Percentiles rank a stretch among this genome's conserved stretches.
Evolutionary conservation across 2,113 vertebrate genomes (phyloP).

Genomic region (Callocephalon fimbriatum): DNA sequence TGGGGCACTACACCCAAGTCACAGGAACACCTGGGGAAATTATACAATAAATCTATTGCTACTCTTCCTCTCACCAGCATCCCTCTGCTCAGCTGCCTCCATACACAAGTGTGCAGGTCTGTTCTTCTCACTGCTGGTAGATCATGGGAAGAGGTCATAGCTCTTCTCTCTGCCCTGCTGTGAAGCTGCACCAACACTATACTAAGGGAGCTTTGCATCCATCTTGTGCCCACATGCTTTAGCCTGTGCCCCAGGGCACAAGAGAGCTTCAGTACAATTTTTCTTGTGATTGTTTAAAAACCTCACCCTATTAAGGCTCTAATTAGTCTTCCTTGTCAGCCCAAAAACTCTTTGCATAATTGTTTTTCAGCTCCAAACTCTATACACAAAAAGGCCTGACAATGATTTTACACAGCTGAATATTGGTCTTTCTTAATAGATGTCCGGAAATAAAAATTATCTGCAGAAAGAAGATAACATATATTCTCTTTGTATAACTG

Average conservation of each 20-base stretch:
- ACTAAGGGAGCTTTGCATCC: not conserved
- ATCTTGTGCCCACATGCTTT: not conserved
- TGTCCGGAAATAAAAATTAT: not conserved
- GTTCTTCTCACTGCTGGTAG: not conserved
- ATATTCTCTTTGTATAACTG: not conserved
- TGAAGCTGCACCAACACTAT: rapidly evolving
- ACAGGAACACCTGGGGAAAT: not conserved
- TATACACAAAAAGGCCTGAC: rapidly evolving
- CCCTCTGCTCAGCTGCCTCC: not conserved
- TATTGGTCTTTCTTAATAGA: not conserved
- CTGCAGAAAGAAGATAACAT: not conserved
- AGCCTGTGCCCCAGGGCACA: not conserved
- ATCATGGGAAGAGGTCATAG: rapidly evolving
- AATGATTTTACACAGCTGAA: not conserved
- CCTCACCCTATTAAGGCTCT: not conserved
- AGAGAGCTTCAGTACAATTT: not conserved
- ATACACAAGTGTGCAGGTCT: rapidly evolving
- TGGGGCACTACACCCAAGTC: not conserved
- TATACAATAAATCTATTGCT: not conserved
- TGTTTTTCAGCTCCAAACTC: not conserved
- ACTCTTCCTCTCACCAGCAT: not conserved
- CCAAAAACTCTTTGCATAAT: not conserved
- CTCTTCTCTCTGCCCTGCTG: not conserved
- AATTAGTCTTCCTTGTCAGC: not conserved
- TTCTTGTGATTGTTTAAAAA: not conserved